Base-by-base conservation (phyloP, 1,140 invertebrate species). In the Conus betulinus region DNA sequence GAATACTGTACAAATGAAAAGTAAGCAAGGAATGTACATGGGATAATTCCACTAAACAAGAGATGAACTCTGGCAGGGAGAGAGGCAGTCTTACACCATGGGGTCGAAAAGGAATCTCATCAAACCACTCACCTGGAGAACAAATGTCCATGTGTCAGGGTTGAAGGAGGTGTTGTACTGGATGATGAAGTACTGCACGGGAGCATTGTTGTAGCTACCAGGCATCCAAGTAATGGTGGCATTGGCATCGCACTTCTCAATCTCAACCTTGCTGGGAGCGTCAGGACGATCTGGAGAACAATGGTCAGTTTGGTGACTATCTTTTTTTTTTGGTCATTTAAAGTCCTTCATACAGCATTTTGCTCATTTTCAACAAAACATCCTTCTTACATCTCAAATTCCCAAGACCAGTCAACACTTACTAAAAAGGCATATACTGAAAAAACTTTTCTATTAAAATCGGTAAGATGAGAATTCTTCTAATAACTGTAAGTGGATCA, bases 161-260 rank as follows among this genome's bases (percentile, higher is more conserved):
- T 97, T 98, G 94, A 99, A 99, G 63, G 97, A 97, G 0, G 99
- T 99, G 94, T 99, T 99, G 94, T 97, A 98, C 94, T 99, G 98
- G 88, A 99, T 97, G 8, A 97, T 97, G 94, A 98, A 99, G 90
- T 97, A 97, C 5, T 98, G 96, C 92, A 99, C 99, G 8, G 98
- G 98, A 5, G 98, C 97, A 91, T 98, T 97, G 95, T 99, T 99
- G 94, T 91, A 91, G 27, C 89, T 98, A 97, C 96, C 97, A 97
- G 10, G 98, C 97, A 92, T 99, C 90, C 96, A 96, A 13, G 99
- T 96, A 3, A 96, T 97, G 88, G 97, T 97, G 81, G 96, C 96
- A 17, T 96, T 96, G 88, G 96, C 95, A 93, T 98, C 99, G 85
- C 94, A 94, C 27, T 84, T 90, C 51, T 91, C 60, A 27, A 91